These are phyloP conservation scores for Volucella zonaria DNA, from an alignment of 2,888 invertebrate genomes.

Conservation along the genomic window DNA sequence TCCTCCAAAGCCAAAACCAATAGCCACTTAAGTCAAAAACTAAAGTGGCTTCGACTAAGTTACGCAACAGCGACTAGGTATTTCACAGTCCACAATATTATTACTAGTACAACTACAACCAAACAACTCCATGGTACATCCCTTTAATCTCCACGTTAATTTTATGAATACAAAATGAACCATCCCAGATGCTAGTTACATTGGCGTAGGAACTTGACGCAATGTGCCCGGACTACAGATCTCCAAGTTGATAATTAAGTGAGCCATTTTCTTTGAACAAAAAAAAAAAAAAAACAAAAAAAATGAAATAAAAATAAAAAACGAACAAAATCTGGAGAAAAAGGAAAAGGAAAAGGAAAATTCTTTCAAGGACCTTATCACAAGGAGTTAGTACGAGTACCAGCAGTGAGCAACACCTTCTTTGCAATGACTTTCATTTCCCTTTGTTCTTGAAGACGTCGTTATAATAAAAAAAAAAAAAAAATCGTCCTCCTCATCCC, in stretches of 20 bases:
- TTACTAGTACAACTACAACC: no score
- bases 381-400: slow-evolving; percentile 40
- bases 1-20: no score
- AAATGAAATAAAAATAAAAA: background rate
- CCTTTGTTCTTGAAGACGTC: slow-evolving; percentile 56
- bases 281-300: no score
- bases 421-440: slow-evolving; percentile 57
- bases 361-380: slow-evolving; percentile 56
- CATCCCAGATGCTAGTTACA: no score
- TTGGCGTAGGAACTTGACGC: no score
- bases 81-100: no score
- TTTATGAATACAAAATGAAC: no score
- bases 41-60: no score
- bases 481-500: slow-evolving; percentile 36
- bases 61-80: no score
- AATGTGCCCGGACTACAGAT: background rate
- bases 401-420: slow-evolving; percentile 59
- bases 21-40: no score
- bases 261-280: slow-evolving; percentile 6
- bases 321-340: background rate
- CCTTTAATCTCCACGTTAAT: no score
- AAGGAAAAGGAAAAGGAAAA: background rate
- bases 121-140: no score
- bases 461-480: slow-evolving; percentile 44
- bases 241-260: slow-evolving; percentile 26